Base-by-base conservation (phyloP, 1,140 invertebrate genomes). In the Drosophila mayri region DNA sequence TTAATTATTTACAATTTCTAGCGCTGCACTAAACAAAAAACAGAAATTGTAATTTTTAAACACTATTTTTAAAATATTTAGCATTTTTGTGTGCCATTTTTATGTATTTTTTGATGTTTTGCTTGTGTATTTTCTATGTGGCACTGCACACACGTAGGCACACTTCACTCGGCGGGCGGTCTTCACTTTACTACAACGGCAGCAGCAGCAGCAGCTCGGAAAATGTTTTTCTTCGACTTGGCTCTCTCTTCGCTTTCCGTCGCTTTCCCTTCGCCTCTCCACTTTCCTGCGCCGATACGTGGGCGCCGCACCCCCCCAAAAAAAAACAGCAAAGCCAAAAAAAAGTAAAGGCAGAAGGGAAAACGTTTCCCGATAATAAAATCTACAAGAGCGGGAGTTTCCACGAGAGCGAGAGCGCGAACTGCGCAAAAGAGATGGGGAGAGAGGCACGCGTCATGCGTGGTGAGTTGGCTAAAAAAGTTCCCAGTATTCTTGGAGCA, bases 291-390 rank as follows among this genome's bases (percentile, higher is more conserved):
- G 46, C 52, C 61, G 76, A 54, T 87, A 90, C 73, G 84, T 87
- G 84, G 76, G 76, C 86, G 87, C 81, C 82, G 82, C 79, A 91
- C 79, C 78, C 78, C 78, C 80, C 67, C 67, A 71, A 49, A 59
- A 25, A 73, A 75, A 38, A 73, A 75, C 65, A 59, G 62, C 64
- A 79, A 63, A 81, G 65, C 47, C 58, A 50, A 74, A 66, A 61
- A 58, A 58, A 60, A 20, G n/a, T 3, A 7, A 32, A 50, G 30
- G 32, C 20, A 66, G 20, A 71, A 84, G 71, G 76, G 77, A 84
- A 88, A 88, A 35, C 54, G 77, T 85, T 90, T 90, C 81, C 63
- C 83, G 85, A 90, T 90, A 90, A 90, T 83, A 90, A 75, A 81
- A 79, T 75, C 64, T 57, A 66, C 71, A 75, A 59, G 70, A 79